These are phyloP conservation scores for Ctenicera cuprea DNA, from an alignment of 2,888 invertebrate species.

Conservation along the genomic window DNA sequence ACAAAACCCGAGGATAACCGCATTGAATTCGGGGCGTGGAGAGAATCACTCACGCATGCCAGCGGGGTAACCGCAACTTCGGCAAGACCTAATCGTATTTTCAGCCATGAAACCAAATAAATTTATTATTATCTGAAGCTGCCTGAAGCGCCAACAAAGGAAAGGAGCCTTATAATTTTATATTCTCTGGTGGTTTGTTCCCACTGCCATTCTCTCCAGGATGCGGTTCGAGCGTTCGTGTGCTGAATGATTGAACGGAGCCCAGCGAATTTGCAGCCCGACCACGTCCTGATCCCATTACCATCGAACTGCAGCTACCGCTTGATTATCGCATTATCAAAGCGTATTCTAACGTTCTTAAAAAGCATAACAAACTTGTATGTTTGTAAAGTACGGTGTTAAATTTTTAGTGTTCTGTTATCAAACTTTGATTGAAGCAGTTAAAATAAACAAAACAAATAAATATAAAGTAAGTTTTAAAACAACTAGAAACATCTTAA, in stretches of 20 bases:
- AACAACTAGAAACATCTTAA: no score
- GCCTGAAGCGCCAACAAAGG: slow-evolving; percentile 54
- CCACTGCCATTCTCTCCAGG: slow-evolving; percentile 53
- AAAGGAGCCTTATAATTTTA: slow-evolving; percentile 59
- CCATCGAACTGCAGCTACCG: slow-evolving; percentile 65
- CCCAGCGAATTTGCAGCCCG: slow-evolving; percentile 61
- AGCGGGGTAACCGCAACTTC: slow-evolving; percentile 43
- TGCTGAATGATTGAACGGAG: slow-evolving; percentile 51
- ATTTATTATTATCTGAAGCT: slow-evolving; percentile 51
- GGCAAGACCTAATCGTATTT: slow-evolving; percentile 50
- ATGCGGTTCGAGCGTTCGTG: slow-evolving; percentile 56
- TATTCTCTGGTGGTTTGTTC: slow-evolving; percentile 58
- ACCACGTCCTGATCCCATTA: slow-evolving; percentile 68
- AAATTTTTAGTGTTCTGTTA: slow-evolving; percentile 1
- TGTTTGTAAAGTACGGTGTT: slow-evolving; percentile 31
- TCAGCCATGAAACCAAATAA: slow-evolving; percentile 53
- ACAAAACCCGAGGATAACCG: slow-evolving; percentile 30
- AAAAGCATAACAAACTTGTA: slow-evolving; percentile 66
- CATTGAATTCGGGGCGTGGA: slow-evolving; percentile 39
- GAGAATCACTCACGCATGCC: slow-evolving; percentile 46
- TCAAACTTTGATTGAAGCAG: background rate
- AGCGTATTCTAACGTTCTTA: slow-evolving; percentile 69
- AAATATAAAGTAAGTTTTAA: no score
- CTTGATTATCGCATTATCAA: slow-evolving; percentile 71
- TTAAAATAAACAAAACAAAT: no score